Base-by-base conservation (phyloP, 2,113 vertebrate species). In the Mirounga angustirostris region DNA sequence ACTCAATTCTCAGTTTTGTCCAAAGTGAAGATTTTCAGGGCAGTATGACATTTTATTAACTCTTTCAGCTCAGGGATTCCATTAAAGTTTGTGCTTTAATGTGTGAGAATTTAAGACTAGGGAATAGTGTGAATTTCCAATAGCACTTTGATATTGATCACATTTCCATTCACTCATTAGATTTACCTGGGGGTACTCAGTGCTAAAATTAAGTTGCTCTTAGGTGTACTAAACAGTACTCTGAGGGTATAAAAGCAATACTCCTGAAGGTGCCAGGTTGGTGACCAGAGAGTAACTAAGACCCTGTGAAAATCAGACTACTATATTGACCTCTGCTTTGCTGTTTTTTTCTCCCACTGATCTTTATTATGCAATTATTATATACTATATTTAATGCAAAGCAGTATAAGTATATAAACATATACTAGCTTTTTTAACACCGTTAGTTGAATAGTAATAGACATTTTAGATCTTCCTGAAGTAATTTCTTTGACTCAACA, bases 401-500 rank as follows among this genome's bases (percentile, higher is more conserved):
- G 14, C 4, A 26, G 7, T 86, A 1, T 65, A 13, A 81, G 58
- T 82, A 21, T 65, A 89, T 89, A 95, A 85, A 95, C 87, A 59
- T 33, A 79, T 81, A 22, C 40, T 69, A 10, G 19, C 33, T 88
- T 92, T 93, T 96, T 87, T 43, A 92, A 67, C 69, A 33, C 14
- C 30, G 2, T 59, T 58, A 61, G 14, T 58, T 93, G 74, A 89
- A 74, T 81, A 71, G 36, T 85, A 80, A 28, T 65, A 93, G 36
- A 61, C 52, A 50, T 74, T 40, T 86, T 83, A 95, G 43, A 26
- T 80, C 88, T 94, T 95, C 13, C 19, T 56, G 26, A 21, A 15
- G 7, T 54, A 89, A 94, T 93, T 91, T 96, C 28, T 90, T 87
- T 92, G 73, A 19, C 85, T 94, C 73, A 93, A 61, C 15, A 95